A percentile compares a stretch with the other conserved stretches of the same genome.
Evolutionary conservation across 1,140 invertebrate species (phyloP).

Genomic region (Thaumetopoea pityocampa): DNA sequence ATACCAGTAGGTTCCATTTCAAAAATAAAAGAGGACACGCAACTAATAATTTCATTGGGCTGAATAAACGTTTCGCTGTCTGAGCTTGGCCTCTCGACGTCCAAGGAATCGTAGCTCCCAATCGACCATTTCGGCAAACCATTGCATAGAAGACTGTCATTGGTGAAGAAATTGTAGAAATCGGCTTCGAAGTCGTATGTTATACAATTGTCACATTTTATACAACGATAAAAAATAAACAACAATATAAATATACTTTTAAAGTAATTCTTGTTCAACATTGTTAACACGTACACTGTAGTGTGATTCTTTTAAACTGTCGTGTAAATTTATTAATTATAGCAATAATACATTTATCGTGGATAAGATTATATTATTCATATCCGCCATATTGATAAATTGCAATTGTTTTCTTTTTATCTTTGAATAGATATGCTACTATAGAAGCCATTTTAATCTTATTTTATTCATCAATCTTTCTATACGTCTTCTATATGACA

Average conservation of each 20-base stretch:
- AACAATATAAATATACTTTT: conserved; percentile 5
- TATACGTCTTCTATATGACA: too few species aligned
- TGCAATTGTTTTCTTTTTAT: conserved; percentile 18
- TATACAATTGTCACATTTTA: conserved; percentile 11
- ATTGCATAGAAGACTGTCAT: conserved; percentile 19
- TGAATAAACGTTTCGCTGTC: conserved; percentile 25
- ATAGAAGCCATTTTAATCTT: neutral
- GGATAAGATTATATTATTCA: conserved; percentile 25
- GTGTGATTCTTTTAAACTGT: conserved; percentile 5
- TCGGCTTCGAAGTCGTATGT: conserved; percentile 5
- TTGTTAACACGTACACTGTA: conserved; percentile 7
- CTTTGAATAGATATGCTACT: neutral
- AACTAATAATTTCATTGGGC: conserved; percentile 26
- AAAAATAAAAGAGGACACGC: conserved; percentile 28
- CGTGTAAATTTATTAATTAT: conserved; percentile 12
- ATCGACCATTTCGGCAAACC: conserved; percentile 25
- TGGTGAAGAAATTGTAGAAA: conserved; percentile 3
- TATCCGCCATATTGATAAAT: conserved; percentile 16
- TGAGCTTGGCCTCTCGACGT: conserved; percentile 23
- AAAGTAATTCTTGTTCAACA: conserved; percentile 1
- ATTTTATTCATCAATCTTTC: neutral
- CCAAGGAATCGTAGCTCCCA: conserved; percentile 21
- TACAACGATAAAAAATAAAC: conserved; percentile 1
- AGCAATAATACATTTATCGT: conserved; percentile 15
- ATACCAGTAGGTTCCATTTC: conserved; percentile 23